A percentile compares a stretch with the other conserved stretches of the same genome.
Evolutionary conservation across 2,113 vertebrate species (phyloP).

Genomic region (Desmodus rotundus): DNA sequence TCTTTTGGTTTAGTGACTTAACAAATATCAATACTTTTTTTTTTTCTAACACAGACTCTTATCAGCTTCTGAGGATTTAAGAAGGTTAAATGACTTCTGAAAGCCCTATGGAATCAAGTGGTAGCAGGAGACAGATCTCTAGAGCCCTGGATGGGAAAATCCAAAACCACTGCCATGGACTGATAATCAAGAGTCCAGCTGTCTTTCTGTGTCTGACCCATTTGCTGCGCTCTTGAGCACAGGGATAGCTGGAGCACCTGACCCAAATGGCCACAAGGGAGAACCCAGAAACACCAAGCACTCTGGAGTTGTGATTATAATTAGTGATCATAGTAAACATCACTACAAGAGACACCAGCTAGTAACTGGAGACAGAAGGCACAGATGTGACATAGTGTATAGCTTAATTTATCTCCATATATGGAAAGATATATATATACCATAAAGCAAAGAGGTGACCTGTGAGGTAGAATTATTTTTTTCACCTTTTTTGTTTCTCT

Average conservation of each 20-base stretch:
- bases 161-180: not conserved
- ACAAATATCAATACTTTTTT: not conserved
- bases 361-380: not conserved
- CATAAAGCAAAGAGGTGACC: not conserved
- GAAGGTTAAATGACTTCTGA: not conserved
- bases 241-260: not conserved
- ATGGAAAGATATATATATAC: not conserved
- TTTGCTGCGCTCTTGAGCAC: not conserved
- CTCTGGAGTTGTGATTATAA: not conserved
- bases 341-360: not conserved
- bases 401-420: not conserved
- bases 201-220: not conserved
- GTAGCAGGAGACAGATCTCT: not conserved
- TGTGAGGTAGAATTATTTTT: not conserved
- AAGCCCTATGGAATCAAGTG: not conserved
- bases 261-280: not conserved
- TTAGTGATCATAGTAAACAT: not conserved
- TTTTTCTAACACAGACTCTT: not conserved
- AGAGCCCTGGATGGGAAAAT: conserved; percentile 2
- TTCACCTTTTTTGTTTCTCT: not conserved
- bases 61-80: not conserved
- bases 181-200: not conserved
- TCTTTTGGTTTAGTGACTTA: not conserved
- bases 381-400: not conserved
- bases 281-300: not conserved